Evolutionary conservation across 1,140 invertebrate species (phyloP).

Genomic region (Drosophila sp.): DNA sequence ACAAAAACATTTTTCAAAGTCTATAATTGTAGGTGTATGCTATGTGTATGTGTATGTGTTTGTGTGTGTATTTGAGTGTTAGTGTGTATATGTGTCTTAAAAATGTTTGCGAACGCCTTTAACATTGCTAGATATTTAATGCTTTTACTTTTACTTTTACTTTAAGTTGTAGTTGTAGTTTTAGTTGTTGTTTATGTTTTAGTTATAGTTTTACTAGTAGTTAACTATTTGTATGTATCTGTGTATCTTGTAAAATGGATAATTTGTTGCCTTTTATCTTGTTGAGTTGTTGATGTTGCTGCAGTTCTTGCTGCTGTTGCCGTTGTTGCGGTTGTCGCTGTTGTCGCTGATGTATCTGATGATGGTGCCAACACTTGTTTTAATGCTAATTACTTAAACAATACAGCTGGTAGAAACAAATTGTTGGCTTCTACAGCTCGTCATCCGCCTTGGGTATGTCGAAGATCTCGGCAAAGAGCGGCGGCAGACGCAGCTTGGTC

Average conservation of each 20-base stretch:
- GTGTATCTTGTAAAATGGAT: slow-evolving; percentile 22
- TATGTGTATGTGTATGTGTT: background rate
- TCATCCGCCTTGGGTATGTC: slow-evolving; percentile 97
- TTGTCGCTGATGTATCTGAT: slow-evolving; percentile 29
- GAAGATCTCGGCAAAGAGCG: slow-evolving; percentile 98
- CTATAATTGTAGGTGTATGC: slow-evolving; percentile 7
- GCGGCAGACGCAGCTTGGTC: slow-evolving; percentile 93
- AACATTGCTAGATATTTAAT: slow-evolving; percentile 64
- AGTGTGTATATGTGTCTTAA: slow-evolving; percentile 19
- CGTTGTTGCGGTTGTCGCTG: too few species aligned
- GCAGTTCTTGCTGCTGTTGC: too few species aligned
- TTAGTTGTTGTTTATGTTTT: slow-evolving; percentile 17
- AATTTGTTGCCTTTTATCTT: background rate
- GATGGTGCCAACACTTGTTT: slow-evolving; percentile 18
- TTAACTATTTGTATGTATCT: slow-evolving; percentile 53
- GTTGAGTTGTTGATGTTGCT: slow-evolving; percentile 54
- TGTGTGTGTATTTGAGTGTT: slow-evolving; percentile 6
- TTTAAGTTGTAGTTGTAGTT: slow-evolving; percentile 31
- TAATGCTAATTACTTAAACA: slow-evolving; percentile 68
- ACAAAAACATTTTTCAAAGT: slow-evolving; percentile 25
- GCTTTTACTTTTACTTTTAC: slow-evolving; percentile 37
- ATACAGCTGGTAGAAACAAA: slow-evolving; percentile 48
- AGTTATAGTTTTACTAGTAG: slow-evolving; percentile 51
- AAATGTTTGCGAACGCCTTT: slow-evolving; percentile 51
- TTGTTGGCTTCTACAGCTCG: slow-evolving; percentile 64